Evolutionary conservation across 1,140 invertebrate genomes (phyloP), one percentile per base, ranked within the genome.

Genomic region (Geopemphigus sp.): DNA sequence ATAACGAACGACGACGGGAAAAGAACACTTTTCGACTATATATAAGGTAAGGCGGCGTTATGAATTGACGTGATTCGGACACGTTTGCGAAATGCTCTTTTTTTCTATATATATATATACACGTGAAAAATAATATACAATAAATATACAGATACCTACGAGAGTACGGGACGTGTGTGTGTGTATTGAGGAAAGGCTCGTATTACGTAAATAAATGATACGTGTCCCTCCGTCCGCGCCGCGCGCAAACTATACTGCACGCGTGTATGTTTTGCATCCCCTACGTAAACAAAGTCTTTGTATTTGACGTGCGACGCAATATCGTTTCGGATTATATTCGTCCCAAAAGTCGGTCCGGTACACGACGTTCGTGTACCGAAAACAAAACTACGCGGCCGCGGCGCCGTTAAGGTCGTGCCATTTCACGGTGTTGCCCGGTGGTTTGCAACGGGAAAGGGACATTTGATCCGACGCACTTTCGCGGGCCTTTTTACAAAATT

Each of bases 401-500:
- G n/a, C n/a, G n/a, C 12, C 32, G 14, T 68, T 68, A 68, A 26
- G 17, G 24, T 14, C 14, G 22, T 70, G 29, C 29, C 14, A 15
- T 29, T 15, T 70, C 17, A 1, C 8, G 17, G 12, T 24, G 14
- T 50, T 10, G 66, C 22, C 6, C 15, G 47, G 24, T 53, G 26
- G 19, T 22, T n/a, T n/a, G n/a, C n/a, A 15, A 11, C 47, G 22
- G 53, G 26, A 53, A 59, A 22, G 19, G 54, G 72, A 76, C 39
- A 78, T 78, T 47, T 32, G 57, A 78, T 50, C 45, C 15, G 24
- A 5, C 24, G 2, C 24, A n/a, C n/a, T n/a, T n/a, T n/a, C n/a
- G n/a, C n/a, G n/a, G n/a, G 56, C 57, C 54, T 78, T 78, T 78
- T 78, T 78, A 78, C 22, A 59, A 61, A 78, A 78, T 78, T 78